Conservation (phyloP, 2,797 vertebrate species). For the Sciurus carolinensis region DNA sequence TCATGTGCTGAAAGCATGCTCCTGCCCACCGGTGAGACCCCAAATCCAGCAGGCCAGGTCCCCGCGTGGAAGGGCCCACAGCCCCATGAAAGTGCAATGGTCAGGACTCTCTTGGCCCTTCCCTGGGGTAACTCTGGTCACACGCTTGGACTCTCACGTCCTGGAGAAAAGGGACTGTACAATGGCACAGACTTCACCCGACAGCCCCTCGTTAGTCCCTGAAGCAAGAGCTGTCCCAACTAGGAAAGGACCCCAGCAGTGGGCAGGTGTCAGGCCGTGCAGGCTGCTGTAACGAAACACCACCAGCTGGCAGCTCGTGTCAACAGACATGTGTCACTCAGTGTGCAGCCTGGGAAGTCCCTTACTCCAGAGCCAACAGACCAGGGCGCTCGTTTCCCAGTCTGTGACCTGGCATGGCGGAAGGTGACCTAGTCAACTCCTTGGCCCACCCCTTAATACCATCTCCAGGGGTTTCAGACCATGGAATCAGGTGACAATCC, state of each 20-base stretch:
- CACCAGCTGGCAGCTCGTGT: not conserved
- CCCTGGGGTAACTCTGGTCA: no score
- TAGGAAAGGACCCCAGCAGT: not conserved
- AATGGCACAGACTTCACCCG: fast-evolving
- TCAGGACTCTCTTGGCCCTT: no score
- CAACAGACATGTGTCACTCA: no score
- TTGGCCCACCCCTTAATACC: no score
- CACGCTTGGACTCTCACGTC: no score
- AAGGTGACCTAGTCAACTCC: no score
- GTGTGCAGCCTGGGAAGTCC: not conserved
- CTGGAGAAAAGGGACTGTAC: no score
- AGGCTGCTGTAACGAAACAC: not conserved
- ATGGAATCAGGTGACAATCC: not conserved
- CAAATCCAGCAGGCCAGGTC: not conserved
- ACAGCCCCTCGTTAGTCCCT: fast-evolving
- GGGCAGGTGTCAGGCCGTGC: not conserved
- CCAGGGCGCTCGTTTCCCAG: not conserved
- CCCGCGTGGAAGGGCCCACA: no score
- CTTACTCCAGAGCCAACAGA: no score
- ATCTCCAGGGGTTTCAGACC: not conserved
- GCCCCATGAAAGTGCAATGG: fast-evolving
- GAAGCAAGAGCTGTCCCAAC: not conserved
- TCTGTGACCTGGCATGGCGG: not conserved
- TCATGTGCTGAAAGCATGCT: not conserved
- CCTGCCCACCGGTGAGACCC: not conserved